These are phyloP conservation scores for Chaunax sp. DNA, from an alignment of 2,797 vertebrate genomes.

Conservation along the genomic window DNA sequence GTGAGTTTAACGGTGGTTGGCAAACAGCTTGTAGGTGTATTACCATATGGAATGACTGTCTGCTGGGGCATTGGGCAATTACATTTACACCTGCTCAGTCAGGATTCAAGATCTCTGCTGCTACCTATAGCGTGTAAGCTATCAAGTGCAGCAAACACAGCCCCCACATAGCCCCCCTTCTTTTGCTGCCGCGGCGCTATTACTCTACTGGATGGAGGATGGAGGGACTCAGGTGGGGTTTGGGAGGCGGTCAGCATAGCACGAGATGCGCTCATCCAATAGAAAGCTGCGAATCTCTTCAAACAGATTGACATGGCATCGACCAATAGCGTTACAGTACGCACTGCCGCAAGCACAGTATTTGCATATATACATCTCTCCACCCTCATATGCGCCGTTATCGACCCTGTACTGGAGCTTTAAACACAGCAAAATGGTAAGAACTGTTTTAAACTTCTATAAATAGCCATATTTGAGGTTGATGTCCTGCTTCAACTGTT, in stretches of 20 bases:
- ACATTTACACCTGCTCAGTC: too few relatives aligned
- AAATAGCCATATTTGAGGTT: background rate
- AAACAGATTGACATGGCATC: conserved; percentile 4
- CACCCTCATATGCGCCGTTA: conserved; percentile 61
- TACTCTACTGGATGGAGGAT: too few relatives aligned
- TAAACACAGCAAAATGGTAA: conserved; percentile 66
- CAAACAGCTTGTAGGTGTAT: too few relatives aligned
- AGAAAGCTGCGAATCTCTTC: conserved; percentile 1
- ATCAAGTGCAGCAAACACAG: too few relatives aligned
- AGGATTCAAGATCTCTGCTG: too few relatives aligned
- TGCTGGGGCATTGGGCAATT: too few relatives aligned
- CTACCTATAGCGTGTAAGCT: too few relatives aligned
- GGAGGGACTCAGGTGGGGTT: conserved; percentile 72
- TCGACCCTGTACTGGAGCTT: conserved; percentile 71
- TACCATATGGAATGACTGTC: too few relatives aligned
- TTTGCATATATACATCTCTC: conserved; percentile 62
- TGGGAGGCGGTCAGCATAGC: conserved; percentile 33
- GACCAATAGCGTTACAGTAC: conserved; percentile 65
- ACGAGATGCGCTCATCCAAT: conserved; percentile 57
- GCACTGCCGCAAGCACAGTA: conserved; percentile 32
- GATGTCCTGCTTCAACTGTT: background rate
- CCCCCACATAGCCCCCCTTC: too few relatives aligned
- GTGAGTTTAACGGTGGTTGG: too few relatives aligned
- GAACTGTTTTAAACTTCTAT: background rate
- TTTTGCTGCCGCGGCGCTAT: too few relatives aligned